Base-by-base conservation (phyloP, 2,797 vertebrate species). In the Capromys pilorides region DNA sequence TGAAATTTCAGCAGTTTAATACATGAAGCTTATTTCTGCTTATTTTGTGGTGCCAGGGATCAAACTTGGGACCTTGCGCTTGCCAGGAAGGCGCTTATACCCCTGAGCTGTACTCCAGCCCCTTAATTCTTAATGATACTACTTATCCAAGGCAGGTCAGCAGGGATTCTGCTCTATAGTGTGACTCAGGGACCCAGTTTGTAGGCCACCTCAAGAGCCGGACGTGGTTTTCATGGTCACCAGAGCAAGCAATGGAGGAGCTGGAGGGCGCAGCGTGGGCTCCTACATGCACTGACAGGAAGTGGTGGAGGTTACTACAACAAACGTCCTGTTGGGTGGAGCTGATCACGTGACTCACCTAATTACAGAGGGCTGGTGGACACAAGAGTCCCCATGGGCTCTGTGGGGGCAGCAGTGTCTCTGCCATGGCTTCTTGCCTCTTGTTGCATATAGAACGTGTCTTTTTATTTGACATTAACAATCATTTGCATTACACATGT, bases 341-440 rank as follows among this genome's bases (percentile, higher is more conserved):
- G 45, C 14, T 7, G 19, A 57, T 82, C 22, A 14, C 28, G 1
- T 2, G 69, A 33, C 21, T 39, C 36, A 16, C 8, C 28, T 13
- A 24, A 24, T 54, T 21, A 22, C n/a, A 0, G 41, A 33, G 64
- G 22, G 18, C 66, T 16, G 73, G 36, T 77, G 88, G 19, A 11
- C 14, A 79, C 1, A 1, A n/a, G 67, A 54, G 19, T 36, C 6
- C 33, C 3, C 0, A 0, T 14, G 31, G 41, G 77, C 28, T 49
- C 66, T 6, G 21, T 13, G 3, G 71, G 57, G 28, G 6, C 10
- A 66, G 6, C 19, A n/a, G 49, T 36, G 73, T 3, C 33, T 85
- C 41, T 67, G 33, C 28, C 39, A 16, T 10, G 31, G 61, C 36
- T 31, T 64, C 13, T 6, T 59, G 64, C 22, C 22, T 36, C 66